Evolutionary conservation across 2,113 vertebrate species (phyloP), one percentile per base, ranked within the genome.

Genomic region (Sceloporus tristichus): DNA sequence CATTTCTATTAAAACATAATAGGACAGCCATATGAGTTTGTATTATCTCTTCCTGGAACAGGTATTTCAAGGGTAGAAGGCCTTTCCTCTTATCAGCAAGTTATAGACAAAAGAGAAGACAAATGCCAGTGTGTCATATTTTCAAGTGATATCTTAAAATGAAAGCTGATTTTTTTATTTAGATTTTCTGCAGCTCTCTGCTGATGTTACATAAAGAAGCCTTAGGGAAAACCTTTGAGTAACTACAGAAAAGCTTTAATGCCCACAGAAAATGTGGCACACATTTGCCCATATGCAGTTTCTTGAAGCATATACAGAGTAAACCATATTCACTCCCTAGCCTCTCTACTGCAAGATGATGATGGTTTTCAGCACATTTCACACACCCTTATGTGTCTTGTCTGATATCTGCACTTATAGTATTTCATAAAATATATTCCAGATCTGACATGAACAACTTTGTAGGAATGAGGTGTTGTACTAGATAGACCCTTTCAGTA

Each of bases 91-190:
- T 71, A 71, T 71, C 59, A 79, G 54, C 59, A 78, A n/a, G 25
- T 80, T 80, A 65, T 29, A 70, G 48, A 65, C 65, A 56, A 23
- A 70, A 73, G 48, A 71, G n/a, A 56, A 71, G 53, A 71, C 80
- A 71, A 71, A 87, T 80, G 65, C n/a, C 48, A 87, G 65, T n/a
- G 70, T 71, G 66, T 71, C 85, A 48, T 78, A 53, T 34, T n/a
- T 68, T 80, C 80, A 59, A 71, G 77, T 1, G 8, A 71, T 71
- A 84, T 18, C 42, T 79, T 38, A 56, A 79, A 79, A 5, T 79
- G 59, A 79, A 86, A 79, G 53, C 13, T 2, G 1, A 78, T 71
- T 1, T 79, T 21, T 38, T 42, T 79, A 27, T 77, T 78, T 27
- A 9, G 40, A 68, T 53, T 86, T 68, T 79, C 59, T 70, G 75